Conservation (phyloP, 2,113 vertebrate genomes). For the Solenodon paradoxus region DNA sequence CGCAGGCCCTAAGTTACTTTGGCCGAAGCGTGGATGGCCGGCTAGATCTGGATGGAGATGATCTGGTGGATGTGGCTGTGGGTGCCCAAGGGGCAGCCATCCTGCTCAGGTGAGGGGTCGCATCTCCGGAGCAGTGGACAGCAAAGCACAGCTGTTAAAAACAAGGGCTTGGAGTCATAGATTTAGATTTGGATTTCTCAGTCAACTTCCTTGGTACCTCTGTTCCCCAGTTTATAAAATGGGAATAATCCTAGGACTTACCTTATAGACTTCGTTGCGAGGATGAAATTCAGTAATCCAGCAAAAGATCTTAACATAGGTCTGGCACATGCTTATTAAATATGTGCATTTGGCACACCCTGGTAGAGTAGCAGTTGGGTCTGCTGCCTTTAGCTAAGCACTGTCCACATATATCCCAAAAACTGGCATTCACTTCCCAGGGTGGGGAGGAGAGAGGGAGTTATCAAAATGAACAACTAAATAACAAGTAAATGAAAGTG, state of each 20-base stretch:
- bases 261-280: background rate
- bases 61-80: constrained; percentile 92
- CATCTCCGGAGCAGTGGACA: fast-evolving
- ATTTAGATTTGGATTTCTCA: background rate
- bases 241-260: background rate
- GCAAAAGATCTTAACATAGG: background rate
- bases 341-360: too few species aligned
- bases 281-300: background rate
- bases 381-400: too few species aligned
- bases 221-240: background rate
- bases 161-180: background rate
- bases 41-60: constrained; percentile 91
- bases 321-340: background rate
- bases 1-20: constrained; percentile 89
- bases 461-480: too few species aligned
- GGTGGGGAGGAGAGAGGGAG: too few species aligned
- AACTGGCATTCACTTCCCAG: too few species aligned
- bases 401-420: too few species aligned
- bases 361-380: too few species aligned
- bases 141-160: background rate
- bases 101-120: constrained; percentile 86
- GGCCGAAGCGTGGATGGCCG: constrained; percentile 92
- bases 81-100: constrained; percentile 92
- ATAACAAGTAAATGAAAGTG: too few species aligned
- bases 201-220: background rate